Base-by-base conservation (phyloP, 1,140 invertebrate genomes). In the Eciton burchellii region DNA sequence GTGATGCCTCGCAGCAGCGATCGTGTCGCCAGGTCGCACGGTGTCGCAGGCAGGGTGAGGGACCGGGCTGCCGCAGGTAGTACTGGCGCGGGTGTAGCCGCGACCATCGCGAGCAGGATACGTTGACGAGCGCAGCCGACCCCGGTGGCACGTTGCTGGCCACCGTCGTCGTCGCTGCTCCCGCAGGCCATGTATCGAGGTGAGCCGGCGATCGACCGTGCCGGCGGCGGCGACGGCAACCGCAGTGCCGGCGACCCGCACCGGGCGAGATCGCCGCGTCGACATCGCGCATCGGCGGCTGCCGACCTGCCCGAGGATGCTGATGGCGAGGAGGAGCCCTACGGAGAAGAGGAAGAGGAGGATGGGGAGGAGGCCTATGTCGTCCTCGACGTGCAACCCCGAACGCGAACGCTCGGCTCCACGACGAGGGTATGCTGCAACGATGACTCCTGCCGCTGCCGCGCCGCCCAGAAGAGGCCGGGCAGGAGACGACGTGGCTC, bases 41-140 rank as follows among this genome's bases (percentile, higher is more conserved):
- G 77, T 87, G 86, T 82, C 82, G 85, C 82, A 63, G 86, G 84
- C 52, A 81, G 79, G 86, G 82, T 76, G 59, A 79, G 49, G 26
- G 74, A 87, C 82, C 26, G 74, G 63, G 82, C 60, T 59, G 77
- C 52, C 70, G 87, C 19, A 65, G 72, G 43, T 76, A 76, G 76
- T 88, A 73, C 71, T 47, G 62, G 54, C 81, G 65, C 45, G 79
- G 83, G 66, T 81, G 56, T 65, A 68, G 72, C 70, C 56, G 77
- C 71, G 66, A 60, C 12, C 76, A 73, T 59, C 68, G 74, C 68
- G 71, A 70, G 29, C 74, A 85, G 83, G 79, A 88, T 81, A 83
- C 87, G 87, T 84, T 89, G 87, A 89, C 86, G 87, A 89, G 87
- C 35, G 81, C 86, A 89, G 84, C 86, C 62, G 74, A 82, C 79